These are phyloP conservation scores for Argopecten irradians DNA, from an alignment of 1,140 invertebrate genomes.

Conservation along the genomic window DNA sequence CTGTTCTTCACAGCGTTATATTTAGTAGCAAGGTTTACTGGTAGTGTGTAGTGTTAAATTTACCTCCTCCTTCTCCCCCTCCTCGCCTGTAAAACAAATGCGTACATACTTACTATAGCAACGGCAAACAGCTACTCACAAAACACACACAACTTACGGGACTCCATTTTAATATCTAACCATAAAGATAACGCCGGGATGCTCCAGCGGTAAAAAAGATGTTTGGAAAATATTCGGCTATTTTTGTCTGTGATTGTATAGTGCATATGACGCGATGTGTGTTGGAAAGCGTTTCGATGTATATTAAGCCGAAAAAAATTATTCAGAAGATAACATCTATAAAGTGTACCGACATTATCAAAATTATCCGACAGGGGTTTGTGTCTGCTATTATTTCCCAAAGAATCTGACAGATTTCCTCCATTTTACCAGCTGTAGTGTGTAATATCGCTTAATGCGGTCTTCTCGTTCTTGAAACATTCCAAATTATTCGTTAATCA, in stretches of 20 bases:
- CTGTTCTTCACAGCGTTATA: neutral
- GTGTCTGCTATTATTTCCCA: neutral
- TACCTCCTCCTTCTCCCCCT: neutral
- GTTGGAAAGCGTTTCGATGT: neutral
- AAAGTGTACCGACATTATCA: neutral
- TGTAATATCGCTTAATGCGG: no score
- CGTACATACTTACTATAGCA: neutral
- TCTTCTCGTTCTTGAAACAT: no score
- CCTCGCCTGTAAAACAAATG: conserved; percentile 14
- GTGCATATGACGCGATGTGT: neutral
- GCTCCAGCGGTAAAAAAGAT: neutral
- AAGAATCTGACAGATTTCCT: no score
- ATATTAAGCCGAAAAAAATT: neutral
- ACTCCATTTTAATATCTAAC: neutral
- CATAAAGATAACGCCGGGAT: neutral
- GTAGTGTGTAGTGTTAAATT: neutral
- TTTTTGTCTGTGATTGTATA: neutral
- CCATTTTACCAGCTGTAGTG: no score
- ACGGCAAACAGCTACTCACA: neutral
- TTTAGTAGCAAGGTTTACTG: neutral
- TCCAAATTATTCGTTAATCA: no score
- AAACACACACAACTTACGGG: neutral
- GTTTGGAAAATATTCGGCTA: neutral
- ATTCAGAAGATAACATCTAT: neutral
- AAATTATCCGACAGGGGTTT: neutral